Evolutionary conservation across 2,113 vertebrate genomes (phyloP).

Genomic region (Coreoperca whiteheadi): DNA sequence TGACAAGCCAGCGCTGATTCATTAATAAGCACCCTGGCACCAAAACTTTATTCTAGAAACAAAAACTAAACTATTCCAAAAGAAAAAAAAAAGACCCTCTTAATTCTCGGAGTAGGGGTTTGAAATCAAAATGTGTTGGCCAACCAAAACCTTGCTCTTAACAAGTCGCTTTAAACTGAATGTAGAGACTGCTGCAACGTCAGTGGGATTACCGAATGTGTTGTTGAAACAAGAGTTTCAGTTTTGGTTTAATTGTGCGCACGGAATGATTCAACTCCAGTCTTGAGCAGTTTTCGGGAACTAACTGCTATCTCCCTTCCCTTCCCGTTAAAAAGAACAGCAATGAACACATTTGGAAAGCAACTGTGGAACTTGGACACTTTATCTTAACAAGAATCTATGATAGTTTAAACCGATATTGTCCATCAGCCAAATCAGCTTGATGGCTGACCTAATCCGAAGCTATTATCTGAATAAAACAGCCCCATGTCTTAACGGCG

Average conservation of each 20-base stretch:
- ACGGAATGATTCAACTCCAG: neutral
- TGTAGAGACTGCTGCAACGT: neutral
- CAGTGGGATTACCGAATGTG: accelerated
- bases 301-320: neutral
- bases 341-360: neutral
- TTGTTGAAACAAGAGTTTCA: neutral
- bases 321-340: neutral
- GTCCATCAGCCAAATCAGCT: neutral
- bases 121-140: conserved; percentile 74
- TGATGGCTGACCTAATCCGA: neutral
- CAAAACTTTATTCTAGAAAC: neutral
- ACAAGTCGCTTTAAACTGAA: neutral
- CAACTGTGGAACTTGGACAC: neutral
- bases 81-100: conserved; percentile 33
- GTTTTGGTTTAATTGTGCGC: neutral
- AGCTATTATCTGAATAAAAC: neutral
- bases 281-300: neutral
- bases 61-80: conserved; percentile 55
- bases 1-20: neutral
- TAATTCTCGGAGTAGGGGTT: conserved; percentile 61
- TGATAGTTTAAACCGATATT: neutral
- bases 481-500: neutral
- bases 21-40: neutral
- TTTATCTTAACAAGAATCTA: neutral
- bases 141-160: conserved; percentile 66